These are phyloP conservation scores for Passer montanus DNA, from an alignment of 2,113 vertebrate genomes.

Conservation along the genomic window DNA sequence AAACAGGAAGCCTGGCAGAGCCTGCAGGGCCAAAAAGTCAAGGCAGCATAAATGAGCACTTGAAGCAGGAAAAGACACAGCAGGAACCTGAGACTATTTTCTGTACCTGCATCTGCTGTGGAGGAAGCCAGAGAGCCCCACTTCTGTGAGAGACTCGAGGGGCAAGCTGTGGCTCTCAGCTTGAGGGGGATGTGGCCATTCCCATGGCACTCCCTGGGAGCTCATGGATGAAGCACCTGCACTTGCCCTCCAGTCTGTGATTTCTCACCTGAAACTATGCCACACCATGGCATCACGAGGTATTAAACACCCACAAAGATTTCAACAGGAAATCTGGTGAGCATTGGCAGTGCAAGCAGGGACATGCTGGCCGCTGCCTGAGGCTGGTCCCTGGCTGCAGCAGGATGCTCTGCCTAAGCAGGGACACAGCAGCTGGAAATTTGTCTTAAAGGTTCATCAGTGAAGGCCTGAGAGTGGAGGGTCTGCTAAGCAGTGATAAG, in stretches of 20 bases:
- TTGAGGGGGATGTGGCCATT: rapidly evolving
- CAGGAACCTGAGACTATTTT: neutral
- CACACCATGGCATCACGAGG: rapidly evolving
- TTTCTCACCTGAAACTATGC: neutral
- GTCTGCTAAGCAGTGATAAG: neutral
- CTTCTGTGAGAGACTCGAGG: rapidly evolving
- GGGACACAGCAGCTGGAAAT: neutral
- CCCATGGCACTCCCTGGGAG: neutral
- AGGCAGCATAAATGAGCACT: neutral
- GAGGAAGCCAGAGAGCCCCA: neutral
- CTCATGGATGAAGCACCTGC: neutral
- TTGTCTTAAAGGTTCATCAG: neutral
- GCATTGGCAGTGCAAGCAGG: neutral
- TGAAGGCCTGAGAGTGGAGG: neutral
- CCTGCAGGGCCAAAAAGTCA: neutral
- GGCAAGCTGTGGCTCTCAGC: neutral
- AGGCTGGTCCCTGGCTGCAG: neutral
- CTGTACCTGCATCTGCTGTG: neutral
- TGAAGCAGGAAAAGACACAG: neutral
- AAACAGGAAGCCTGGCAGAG: constrained; percentile 6
- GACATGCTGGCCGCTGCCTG: neutral
- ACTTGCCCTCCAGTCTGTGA: neutral
- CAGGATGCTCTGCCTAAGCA: neutral
- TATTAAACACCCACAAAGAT: neutral
- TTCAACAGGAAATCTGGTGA: neutral